Evolutionary conservation across 2,888 invertebrate species (phyloP), one percentile per base, ranked within the genome.

Genomic region (Stictocephala bisonia): DNA sequence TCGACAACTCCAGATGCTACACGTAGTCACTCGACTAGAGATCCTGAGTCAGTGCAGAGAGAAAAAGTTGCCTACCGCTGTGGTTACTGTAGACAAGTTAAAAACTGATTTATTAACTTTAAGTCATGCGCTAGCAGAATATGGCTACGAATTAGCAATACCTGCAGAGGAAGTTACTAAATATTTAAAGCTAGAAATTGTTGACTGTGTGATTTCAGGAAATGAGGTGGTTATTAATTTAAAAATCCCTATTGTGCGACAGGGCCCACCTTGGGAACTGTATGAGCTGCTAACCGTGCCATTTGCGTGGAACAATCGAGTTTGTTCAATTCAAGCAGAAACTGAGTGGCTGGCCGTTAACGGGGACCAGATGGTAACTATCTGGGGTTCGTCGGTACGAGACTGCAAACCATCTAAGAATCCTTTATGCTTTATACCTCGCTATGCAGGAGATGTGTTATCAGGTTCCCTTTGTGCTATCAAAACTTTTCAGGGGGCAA

Each of bases 181-280:
- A 15, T 20, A 50, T 13, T 50, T 50, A 50, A 50, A 50, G 24
- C 24, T 50, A 13, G 50, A 50, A 13, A 50, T 50, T 20, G 50
- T 24, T 18, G 50, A 50, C 24, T 50, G 50, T 50, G 50, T 50
- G 20, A 50, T 50, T 50, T 50, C 20, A 50, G 50, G 50, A 13
- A 24, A 50, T 13, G 50, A 50, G 9, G 13, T 50, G 20, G 20
- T 50, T 22, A 50, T 50, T 50, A 50, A 50, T 13, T 24, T 50
- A 20, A 50, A 20, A 4, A 50, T 50, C 13, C 50, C 50, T 20
- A 50, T 50, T 50, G 4, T 20, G 18, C 20, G 13, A 24, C 18
- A 24, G 20, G 50, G 3, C 24, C 4, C 20, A 15, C 6, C 20
- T 50, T 50, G 50, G 50, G 24, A 15, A 13, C 50, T 50, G 22